Evolutionary conservation across 2,888 invertebrate species (phyloP), one percentile per base, ranked within the genome.

Genomic region (Cancer borealis): DNA sequence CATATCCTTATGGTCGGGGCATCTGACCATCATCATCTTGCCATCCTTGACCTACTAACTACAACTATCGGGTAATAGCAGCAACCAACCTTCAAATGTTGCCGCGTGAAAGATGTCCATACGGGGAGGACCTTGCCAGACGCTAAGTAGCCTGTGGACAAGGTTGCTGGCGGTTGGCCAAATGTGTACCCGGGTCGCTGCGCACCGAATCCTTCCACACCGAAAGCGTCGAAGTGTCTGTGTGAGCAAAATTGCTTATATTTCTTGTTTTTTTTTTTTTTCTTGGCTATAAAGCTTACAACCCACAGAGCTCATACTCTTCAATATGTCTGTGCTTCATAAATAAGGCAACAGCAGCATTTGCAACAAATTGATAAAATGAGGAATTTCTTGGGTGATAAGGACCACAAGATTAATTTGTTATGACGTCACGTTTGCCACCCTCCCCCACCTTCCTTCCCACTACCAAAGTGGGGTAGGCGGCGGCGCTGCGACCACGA

Each of bases 41-140:
- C 73, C 73, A 5, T 73, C 73, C 73, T 73, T 73, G 73, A 73
- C 73, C 73, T 73, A 73, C 73, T 73, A 26, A 73, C n/a, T 73
- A 73, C 73, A 73, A 73, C 73, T n/a, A 26, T 73, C 73, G n/a
- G 73, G 73, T 21, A 60, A n/a, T n/a, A 73, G n/a, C 73, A 73
- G n/a, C 73, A 26, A 73, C 26, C 60, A 21, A 21, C 21, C 60
- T 21, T 21, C 60, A 21, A 60, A 60, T 73, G 73, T 73, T 73
- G 73, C 73, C 73, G 73, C n/a, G 73, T 73, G 73, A 26, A n/a
- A 73, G 73, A 73, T 73, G 26, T 26, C 73, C 73, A 73, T 73
- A 73, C 73, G 73, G 73, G 73, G 73, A 73, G n/a, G 73, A 73
- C 73, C 73, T 73, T 73, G 73, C 26, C 73, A 73, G 73, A 73